A percentile compares a stretch with the other conserved stretches of the same genome.
These are phyloP conservation scores for Metopolophium dirhodum DNA, from an alignment of 1,140 invertebrate genomes.

Conservation along the genomic window DNA sequence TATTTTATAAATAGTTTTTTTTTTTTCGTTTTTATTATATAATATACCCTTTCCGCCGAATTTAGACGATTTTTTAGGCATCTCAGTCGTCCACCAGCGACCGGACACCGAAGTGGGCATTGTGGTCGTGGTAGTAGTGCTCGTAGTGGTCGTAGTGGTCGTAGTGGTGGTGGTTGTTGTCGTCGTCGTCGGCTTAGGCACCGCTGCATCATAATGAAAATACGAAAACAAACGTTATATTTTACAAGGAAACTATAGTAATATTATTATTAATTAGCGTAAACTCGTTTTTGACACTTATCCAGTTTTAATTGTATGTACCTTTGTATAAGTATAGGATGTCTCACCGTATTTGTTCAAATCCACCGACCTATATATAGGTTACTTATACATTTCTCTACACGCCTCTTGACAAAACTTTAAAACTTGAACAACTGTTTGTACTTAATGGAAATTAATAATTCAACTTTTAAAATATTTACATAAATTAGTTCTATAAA, in stretches of 20 bases:
- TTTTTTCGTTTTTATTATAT: neutral
- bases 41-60: slow-evolving; percentile 4
- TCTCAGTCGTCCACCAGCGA: neutral
- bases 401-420: neutral
- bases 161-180: slow-evolving; percentile 10
- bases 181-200: slow-evolving; percentile 34
- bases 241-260: neutral
- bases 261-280: neutral
- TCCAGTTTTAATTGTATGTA: neutral
- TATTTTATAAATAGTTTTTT: neutral
- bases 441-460: neutral
- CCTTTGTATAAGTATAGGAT: neutral
- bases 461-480: neutral
- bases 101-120: neutral
- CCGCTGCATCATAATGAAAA: neutral
- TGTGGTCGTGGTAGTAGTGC: neutral
- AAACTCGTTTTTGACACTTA: slow-evolving; percentile 8
- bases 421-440: neutral
- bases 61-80: neutral
- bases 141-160: neutral
- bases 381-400: neutral
- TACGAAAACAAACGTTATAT: neutral
- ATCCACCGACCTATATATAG: neutral
- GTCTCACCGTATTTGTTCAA: neutral
- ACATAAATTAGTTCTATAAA: neutral